Base-by-base conservation (phyloP, 2,888 invertebrate species). In the Drosophila planitibia region DNA sequence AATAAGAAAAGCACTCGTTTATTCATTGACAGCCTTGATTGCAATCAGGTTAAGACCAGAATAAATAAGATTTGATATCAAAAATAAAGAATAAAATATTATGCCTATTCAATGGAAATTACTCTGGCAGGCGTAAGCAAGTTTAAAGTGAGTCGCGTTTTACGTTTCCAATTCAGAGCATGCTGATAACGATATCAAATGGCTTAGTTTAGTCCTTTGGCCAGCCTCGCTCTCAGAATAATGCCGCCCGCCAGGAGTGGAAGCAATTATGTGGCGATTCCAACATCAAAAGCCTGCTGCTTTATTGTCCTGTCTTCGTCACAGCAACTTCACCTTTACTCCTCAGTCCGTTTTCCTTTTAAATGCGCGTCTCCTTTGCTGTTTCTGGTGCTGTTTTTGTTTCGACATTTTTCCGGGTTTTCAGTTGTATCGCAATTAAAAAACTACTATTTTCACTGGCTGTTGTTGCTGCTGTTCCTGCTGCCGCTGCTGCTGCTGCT, bases 341-440 rank as follows among this genome's bases (percentile, higher is more conserved):
- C 30, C 33, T n/a, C 37, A 37, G 32, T 12, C 22, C 33, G 14
- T 12, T 41, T 32, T 58, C 22, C 41, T 22, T 54, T 37, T 51
- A 19, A 4, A 28, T 41, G 39, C 22, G 12, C n/a, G 16, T 14
- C 19, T 35, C 19, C 9, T 39, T 57, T 22, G 28, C 22, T 35
- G 55, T 39, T 37, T 57, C 16, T 54, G 28, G 51, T 14, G 22
- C 28, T 35, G 55, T 39, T 37, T 52, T 16, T 49, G 32, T 47
- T 28, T 47, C 51, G 57, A 47, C 52, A 53, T 52, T 61, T 32
- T 61, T 16, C 52, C 41, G 51, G 16, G n/a, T n/a, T 12, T 51
- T 44, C 28, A 41, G n/a, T 39, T 68, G 61, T 51, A 32, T n/a
- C 22, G 63, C 81, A 81, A 79, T 79, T 81, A 81, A 79, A 76